Evolutionary conservation across 2,797 vertebrate species (phyloP).

Genomic region (Enteromius argenteus): DNA sequence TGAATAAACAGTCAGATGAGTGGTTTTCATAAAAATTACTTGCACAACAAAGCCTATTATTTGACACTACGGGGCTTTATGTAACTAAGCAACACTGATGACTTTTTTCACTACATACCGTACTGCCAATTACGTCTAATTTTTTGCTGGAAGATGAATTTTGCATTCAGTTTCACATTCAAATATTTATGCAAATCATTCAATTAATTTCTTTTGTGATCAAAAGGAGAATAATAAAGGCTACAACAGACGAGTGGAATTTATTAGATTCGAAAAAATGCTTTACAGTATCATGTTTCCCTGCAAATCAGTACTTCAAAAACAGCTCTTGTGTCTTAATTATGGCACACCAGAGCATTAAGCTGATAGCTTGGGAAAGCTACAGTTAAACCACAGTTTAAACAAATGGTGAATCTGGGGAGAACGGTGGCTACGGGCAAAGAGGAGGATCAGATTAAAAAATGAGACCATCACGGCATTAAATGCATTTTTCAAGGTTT

Average conservation of each 20-base stretch:
- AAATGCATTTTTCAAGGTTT: constrained; percentile 67
- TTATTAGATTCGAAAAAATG: neutral
- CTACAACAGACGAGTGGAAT: neutral
- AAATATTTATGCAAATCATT: neutral
- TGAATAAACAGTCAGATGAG: neutral
- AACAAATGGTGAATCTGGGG: constrained; percentile 43
- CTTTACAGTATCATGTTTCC: neutral
- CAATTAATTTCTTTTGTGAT: constrained; percentile 17
- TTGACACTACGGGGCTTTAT: neutral
- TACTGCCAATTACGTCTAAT: neutral
- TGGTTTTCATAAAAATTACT: neutral
- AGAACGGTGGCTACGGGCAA: constrained; percentile 51
- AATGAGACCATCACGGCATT: constrained; percentile 58
- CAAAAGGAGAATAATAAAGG: constrained; percentile 17
- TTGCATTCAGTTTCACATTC: constrained; percentile 27
- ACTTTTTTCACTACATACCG: neutral
- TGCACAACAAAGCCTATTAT: constrained; percentile 6
- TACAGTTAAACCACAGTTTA: constrained; percentile 24
- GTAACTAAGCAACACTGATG: neutral
- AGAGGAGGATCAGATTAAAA: constrained; percentile 61
- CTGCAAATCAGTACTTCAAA: neutral
- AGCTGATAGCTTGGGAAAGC: neutral
- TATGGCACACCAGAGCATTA: neutral
- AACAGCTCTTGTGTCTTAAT: constrained; percentile 34
- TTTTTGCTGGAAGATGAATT: constrained; percentile 11